These are phyloP conservation scores for Corythornis madagascariensis DNA, from an alignment of 2,113 vertebrate genomes.

Conservation along the genomic window DNA sequence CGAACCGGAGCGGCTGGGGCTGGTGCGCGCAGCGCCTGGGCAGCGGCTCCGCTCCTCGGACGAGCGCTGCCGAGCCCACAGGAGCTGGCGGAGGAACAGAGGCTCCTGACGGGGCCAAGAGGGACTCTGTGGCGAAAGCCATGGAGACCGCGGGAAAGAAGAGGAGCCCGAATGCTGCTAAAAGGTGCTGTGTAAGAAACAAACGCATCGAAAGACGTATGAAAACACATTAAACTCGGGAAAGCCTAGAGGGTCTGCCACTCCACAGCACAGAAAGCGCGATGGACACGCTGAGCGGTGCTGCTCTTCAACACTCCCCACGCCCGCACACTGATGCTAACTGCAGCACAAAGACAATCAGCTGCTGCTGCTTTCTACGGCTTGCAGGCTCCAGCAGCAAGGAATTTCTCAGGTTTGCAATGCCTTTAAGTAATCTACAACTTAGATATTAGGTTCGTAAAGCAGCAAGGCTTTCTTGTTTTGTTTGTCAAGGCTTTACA, in stretches of 20 bases:
- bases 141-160: not conserved
- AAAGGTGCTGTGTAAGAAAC: not conserved
- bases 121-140: too few relatives aligned
- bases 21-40: not conserved
- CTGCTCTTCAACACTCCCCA: not conserved
- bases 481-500: not conserved
- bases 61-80: rapidly evolving
- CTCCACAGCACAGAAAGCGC: not conserved
- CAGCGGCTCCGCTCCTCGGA: too few relatives aligned
- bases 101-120: rapidly evolving
- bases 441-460: not conserved
- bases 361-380: not conserved
- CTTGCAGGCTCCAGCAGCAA: not conserved
- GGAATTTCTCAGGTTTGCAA: not conserved
- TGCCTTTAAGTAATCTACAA: not conserved
- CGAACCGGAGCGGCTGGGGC: not conserved
- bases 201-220: not conserved
- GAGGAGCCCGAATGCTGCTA: not conserved
- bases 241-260: not conserved
- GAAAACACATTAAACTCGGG: not conserved
- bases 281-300: not conserved
- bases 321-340: not conserved
- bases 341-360: not conserved
- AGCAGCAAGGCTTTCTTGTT: not conserved
- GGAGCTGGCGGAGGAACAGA: not conserved